Conservation (phyloP, 2,888 invertebrate species). For the Pammene fasciana region DNA sequence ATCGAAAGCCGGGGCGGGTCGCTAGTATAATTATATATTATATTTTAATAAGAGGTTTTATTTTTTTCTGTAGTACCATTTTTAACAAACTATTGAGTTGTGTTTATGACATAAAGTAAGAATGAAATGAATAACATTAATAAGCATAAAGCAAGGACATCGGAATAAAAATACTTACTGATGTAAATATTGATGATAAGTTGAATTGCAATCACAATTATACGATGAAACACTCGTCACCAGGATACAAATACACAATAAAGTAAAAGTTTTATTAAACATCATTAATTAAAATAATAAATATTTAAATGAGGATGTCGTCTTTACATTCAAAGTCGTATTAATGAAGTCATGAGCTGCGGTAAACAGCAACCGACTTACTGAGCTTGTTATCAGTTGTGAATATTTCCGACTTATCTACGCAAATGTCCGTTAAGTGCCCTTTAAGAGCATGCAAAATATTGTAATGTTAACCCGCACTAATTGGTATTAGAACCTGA, state of each 20-base stretch:
- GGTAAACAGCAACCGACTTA: neutral
- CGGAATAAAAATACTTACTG: conserved; percentile 19
- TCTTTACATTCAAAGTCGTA: conserved; percentile 5
- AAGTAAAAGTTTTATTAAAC: conserved; percentile 15
- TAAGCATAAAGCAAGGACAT: too few relatives aligned
- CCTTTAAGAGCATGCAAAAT: neutral
- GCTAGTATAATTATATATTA: too few relatives aligned
- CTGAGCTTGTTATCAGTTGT: conserved; percentile 17
- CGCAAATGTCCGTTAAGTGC: conserved; percentile 1
- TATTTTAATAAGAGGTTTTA: too few relatives aligned
- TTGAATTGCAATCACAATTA: conserved; percentile 22
- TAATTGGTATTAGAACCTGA: neutral
- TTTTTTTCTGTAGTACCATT: too few relatives aligned
- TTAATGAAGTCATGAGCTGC: conserved; percentile 45
- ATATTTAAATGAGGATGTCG: conserved; percentile 8
- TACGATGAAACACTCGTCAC: conserved; percentile 15
- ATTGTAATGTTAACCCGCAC: neutral
- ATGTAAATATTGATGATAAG: conserved; percentile 11
- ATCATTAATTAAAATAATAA: conserved; percentile 18
- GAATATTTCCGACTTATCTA: conserved; percentile 14
- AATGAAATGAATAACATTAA: too few relatives aligned
- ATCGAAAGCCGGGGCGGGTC: too few relatives aligned
- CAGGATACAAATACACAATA: conserved; percentile 13
- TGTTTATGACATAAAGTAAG: too few relatives aligned
- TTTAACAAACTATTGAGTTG: too few relatives aligned